phyloP scores from a whole-genome alignment of 2,888 invertebrate genomes.

The Andrena minutula region DNA sequence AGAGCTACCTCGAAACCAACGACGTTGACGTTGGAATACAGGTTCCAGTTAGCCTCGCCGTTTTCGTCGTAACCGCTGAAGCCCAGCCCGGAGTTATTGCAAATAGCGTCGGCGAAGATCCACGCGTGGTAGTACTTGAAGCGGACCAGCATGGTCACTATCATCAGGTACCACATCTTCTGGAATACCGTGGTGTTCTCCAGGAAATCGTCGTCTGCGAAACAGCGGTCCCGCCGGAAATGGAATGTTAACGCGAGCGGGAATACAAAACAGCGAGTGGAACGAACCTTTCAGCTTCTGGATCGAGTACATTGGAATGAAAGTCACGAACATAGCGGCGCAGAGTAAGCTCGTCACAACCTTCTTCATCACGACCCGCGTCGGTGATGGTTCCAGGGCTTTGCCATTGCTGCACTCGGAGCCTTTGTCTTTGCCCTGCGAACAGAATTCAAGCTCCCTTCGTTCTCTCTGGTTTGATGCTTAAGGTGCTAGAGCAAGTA shows the following conservation, averaged over 20 bases:
- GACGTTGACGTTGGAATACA: conserved; percentile 96
- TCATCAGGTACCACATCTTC: conserved; percentile 91
- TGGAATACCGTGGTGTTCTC: conserved; percentile 87
- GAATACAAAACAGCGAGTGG: neutral
- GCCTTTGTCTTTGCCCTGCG: conserved; percentile 86
- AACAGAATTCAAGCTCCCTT: conserved; percentile 22
- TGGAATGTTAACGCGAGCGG: no score
- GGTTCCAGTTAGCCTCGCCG: conserved; percentile 95
- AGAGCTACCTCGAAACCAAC: conserved; percentile 92
- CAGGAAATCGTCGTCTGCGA: conserved; percentile 88
- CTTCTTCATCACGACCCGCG: conserved; percentile 90
- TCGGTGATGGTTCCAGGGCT: conserved; percentile 90
- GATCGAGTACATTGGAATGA: conserved; percentile 90
- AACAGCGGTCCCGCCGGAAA: neutral
- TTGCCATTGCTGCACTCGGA: conserved; percentile 83
- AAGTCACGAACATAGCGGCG: conserved; percentile 90
- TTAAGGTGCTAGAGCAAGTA: no score
- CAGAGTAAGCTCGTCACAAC: conserved; percentile 90
- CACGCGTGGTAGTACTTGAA: conserved; percentile 99
- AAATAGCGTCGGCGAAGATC: conserved; percentile 97
- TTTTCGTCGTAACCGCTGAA: conserved; percentile 92
- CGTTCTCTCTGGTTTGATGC: neutral
- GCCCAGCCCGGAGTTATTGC: conserved; percentile 97
- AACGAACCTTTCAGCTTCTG: conserved; percentile 88
- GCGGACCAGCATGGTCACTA: conserved; percentile 92